phyloP scores from a whole-genome alignment of 2,113 vertebrate species.

The Rostratula benghalensis region DNA sequence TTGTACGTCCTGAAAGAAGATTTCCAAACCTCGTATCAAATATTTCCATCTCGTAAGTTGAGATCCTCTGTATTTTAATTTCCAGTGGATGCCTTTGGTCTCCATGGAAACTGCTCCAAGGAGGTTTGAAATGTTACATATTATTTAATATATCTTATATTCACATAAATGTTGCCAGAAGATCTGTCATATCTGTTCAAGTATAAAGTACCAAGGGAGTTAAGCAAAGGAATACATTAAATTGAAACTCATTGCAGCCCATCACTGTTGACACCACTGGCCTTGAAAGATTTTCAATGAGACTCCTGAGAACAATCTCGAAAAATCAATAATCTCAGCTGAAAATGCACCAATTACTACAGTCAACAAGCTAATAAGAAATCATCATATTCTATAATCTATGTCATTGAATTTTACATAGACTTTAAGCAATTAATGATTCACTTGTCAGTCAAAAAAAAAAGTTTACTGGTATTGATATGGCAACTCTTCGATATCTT shows the following conservation, averaged over 20 bases:
- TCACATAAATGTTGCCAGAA: conserved; percentile 72
- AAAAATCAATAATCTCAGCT: conserved; percentile 46
- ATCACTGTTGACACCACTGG: conserved; percentile 43
- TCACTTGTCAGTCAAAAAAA: neutral
- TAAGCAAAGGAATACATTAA: conserved; percentile 67
- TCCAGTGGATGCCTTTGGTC: conserved; percentile 53
- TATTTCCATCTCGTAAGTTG: neutral
- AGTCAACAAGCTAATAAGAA: conserved; percentile 25
- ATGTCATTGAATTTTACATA: neutral
- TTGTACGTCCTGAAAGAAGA: neutral
- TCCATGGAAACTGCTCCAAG: conserved; percentile 72
- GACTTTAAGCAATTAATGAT: neutral
- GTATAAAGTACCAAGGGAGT: conserved; percentile 51
- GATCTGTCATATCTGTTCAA: conserved; percentile 70
- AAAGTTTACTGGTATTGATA: neutral
- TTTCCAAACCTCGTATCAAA: conserved; percentile 13
- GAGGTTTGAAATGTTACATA: conserved; percentile 67
- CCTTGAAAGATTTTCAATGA: conserved; percentile 48
- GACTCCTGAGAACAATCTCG: neutral
- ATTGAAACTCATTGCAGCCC: conserved; percentile 58
- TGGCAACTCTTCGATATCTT: neutral
- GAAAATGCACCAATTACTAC: conserved; percentile 24
- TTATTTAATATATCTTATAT: conserved; percentile 73
- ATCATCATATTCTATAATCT: neutral
- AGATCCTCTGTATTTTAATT: conserved; percentile 59